Evolutionary conservation across 2,888 invertebrate genomes (phyloP).

Genomic region (Amaurobius ferox): DNA sequence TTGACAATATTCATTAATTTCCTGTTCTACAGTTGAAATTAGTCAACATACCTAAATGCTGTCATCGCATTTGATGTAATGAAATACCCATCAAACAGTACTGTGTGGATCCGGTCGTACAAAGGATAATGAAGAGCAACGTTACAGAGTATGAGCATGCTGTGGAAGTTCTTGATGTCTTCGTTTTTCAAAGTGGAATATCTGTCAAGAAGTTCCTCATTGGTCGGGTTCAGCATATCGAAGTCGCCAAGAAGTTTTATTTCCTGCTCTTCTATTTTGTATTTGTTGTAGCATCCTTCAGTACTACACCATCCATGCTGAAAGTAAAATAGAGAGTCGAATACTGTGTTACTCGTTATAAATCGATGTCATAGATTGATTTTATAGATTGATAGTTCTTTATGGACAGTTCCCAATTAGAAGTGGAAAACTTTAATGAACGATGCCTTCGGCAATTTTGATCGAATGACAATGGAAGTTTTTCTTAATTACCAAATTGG

Average conservation of each 20-base stretch:
- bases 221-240: not conserved
- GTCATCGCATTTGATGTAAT: not conserved
- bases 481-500: no score
- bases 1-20: no score
- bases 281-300: slow-evolving; percentile 7
- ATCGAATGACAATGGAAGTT: no score
- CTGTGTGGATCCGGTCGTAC: not conserved
- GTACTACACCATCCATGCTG: slow-evolving; percentile 57
- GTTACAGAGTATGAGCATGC: not conserved
- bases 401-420: no score
- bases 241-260: slow-evolving; percentile 1
- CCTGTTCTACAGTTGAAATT: no score
- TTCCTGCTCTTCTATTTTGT: not conserved
- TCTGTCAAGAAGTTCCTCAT: slow-evolving; percentile 10
- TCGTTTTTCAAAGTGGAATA: not conserved
- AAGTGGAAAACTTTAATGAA: no score
- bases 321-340: slow-evolving; percentile 18
- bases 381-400: no score
- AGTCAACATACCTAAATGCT: slow-evolving; percentile 30
- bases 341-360: no score
- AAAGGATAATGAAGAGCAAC: slow-evolving; percentile 31
- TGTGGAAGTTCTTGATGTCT: slow-evolving; percentile 8
- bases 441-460: no score
- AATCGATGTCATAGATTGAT: no score
- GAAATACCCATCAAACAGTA: slow-evolving; percentile 39